phyloP scores from a whole-genome alignment of 1,140 invertebrate species.

The Rhopalosiphum padi region DNA sequence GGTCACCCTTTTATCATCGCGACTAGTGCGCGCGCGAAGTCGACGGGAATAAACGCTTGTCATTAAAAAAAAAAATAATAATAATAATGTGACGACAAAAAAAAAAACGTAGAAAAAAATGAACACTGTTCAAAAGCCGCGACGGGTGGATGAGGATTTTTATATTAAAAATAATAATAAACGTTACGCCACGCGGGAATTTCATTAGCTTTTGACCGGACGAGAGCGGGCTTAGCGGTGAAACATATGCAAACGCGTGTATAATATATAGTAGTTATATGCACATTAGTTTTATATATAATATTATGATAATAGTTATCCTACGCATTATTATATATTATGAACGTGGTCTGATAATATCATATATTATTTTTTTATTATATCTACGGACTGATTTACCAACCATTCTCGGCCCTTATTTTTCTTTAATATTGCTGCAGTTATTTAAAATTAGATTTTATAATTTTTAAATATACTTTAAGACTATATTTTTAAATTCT shows the following conservation, averaged over 20 bases:
- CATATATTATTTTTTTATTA: too few relatives aligned
- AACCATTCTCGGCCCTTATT: too few relatives aligned
- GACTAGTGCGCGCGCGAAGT: background rate
- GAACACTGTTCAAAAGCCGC: slow-evolving; percentile 50
- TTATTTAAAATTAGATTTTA: too few relatives aligned
- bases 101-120: slow-evolving; percentile 21
- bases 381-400: too few relatives aligned
- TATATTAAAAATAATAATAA: slow-evolving; percentile 51
- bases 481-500: too few relatives aligned
- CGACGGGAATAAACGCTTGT: background rate
- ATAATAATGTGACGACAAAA: slow-evolving; percentile 46
- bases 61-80: slow-evolving; percentile 51
- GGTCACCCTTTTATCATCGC: background rate
- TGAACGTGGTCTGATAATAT: background rate
- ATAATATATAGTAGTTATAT: background rate
- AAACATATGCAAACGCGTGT: background rate
- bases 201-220: slow-evolving; percentile 51
- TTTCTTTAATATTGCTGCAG: too few relatives aligned
- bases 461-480: too few relatives aligned
- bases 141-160: background rate
- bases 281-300: background rate
- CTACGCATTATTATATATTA: background rate
- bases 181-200: slow-evolving; percentile 36
- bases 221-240: background rate
- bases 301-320: background rate